phyloP scores from a whole-genome alignment of 2,797 vertebrate genomes.

The Pangasius sanitwongsei region DNA sequence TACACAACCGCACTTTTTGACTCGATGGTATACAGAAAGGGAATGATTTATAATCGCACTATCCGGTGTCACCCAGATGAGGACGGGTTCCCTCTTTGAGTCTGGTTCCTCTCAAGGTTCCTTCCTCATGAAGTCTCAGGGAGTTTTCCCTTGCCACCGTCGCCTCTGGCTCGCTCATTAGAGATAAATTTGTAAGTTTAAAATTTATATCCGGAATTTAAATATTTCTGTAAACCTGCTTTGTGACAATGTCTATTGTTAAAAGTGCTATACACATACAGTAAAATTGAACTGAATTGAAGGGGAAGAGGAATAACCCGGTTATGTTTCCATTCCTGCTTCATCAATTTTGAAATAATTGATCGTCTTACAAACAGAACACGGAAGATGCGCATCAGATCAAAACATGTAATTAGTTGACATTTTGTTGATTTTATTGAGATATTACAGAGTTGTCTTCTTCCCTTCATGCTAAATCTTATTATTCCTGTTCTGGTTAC shows the following conservation, averaged over 20 bases:
- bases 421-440: neutral
- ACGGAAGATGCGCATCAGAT: neutral
- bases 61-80: neutral
- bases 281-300: neutral
- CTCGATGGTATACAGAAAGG: neutral
- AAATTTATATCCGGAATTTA: neutral
- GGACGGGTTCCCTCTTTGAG: neutral
- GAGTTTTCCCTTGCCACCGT: neutral
- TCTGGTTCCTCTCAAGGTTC: neutral
- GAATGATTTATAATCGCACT: neutral
- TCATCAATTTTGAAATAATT: neutral
- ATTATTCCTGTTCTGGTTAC: neutral
- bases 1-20: neutral
- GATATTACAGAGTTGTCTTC: neutral
- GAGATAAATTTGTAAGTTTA: neutral
- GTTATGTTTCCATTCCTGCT: neutral
- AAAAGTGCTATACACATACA: neutral
- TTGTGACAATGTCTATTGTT: neutral
- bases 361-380: neutral
- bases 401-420: neutral
- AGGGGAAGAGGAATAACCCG: neutral
- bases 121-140: neutral
- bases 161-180: neutral
- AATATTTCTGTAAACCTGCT: neutral
- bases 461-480: neutral